Conservation (phyloP, 2,888 invertebrate species). For the Conops quadrifasciatus region DNA sequence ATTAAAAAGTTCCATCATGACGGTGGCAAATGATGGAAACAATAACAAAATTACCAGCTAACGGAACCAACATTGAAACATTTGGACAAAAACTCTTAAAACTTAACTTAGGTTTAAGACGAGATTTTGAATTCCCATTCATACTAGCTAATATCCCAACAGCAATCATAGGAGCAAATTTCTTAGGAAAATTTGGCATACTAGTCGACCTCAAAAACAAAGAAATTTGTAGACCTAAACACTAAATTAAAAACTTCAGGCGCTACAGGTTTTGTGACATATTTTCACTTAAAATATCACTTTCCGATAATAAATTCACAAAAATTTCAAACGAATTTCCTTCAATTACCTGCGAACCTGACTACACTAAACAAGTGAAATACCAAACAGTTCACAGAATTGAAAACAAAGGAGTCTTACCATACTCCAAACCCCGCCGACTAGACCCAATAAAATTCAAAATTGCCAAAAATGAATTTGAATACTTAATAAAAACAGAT, state of each 20-base stretch:
- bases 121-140: background rate
- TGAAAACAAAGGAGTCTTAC: conserved; percentile 19
- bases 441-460: conserved; percentile 1
- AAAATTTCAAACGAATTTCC: conserved; percentile 10
- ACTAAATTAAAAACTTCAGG: conserved; percentile 3
- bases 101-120: background rate
- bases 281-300: background rate
- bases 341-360: background rate
- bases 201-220: background rate
- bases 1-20: conserved; percentile 2
- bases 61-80: background rate
- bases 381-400: conserved; percentile 27
- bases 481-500: conserved; percentile 6
- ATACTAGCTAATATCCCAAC: background rate
- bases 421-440: conserved; percentile 18
- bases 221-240: background rate
- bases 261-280: background rate
- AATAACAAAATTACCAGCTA: background rate
- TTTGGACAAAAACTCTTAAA: background rate
- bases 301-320: conserved; percentile 7
- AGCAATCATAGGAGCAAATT: conserved; percentile 4
- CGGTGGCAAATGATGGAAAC: conserved; percentile 2
- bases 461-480: conserved; percentile 20
- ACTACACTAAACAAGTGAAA: conserved; percentile 24
- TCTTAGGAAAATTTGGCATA: conserved; percentile 3